Conservation (phyloP, 2,797 vertebrate genomes). For the Dryobates pubescens region DNA sequence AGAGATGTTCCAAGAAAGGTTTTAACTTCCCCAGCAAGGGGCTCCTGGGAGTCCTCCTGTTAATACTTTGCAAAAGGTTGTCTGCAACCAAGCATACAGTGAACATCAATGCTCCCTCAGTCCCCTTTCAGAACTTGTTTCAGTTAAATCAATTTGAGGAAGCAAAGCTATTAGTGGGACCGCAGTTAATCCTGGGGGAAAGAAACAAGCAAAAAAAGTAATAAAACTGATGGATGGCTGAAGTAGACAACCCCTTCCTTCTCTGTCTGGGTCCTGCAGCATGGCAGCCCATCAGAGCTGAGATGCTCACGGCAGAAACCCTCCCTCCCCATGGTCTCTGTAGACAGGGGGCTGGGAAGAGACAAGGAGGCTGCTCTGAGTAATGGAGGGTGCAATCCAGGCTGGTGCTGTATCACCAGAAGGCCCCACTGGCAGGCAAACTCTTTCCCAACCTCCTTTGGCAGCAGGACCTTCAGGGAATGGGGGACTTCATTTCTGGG, state of each 20-base stretch:
- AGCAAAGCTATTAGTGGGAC: slow-evolving; percentile 56
- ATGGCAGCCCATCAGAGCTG: not conserved
- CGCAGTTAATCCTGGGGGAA: slow-evolving; percentile 42
- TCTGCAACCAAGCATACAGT: slow-evolving; percentile 22
- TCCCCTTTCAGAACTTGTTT: not conserved
- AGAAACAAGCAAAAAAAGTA: slow-evolving; percentile 55
- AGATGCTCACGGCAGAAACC: not conserved
- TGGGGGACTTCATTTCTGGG: not conserved
- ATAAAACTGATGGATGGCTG: slow-evolving; percentile 55
- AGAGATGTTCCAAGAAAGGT: slow-evolving; percentile 31
- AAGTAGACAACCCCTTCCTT: slow-evolving; percentile 9
- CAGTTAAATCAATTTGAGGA: slow-evolving; percentile 34
- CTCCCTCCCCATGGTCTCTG: not conserved
- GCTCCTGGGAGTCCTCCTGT: slow-evolving; percentile 50
- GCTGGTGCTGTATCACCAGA: not conserved
- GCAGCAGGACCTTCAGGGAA: not conserved
- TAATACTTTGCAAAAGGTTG: slow-evolving; percentile 13
- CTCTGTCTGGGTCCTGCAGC: not conserved
- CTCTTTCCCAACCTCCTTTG: not conserved
- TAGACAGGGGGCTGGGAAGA: not conserved
- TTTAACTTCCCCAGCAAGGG: slow-evolving; percentile 33
- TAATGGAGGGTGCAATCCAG: not conserved
- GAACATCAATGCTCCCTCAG: slow-evolving; percentile 32
- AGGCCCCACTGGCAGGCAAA: not conserved
- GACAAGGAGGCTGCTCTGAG: not conserved